phyloP scores from a whole-genome alignment of 2,888 invertebrate genomes.

The Acanthosepion esculentum region DNA sequence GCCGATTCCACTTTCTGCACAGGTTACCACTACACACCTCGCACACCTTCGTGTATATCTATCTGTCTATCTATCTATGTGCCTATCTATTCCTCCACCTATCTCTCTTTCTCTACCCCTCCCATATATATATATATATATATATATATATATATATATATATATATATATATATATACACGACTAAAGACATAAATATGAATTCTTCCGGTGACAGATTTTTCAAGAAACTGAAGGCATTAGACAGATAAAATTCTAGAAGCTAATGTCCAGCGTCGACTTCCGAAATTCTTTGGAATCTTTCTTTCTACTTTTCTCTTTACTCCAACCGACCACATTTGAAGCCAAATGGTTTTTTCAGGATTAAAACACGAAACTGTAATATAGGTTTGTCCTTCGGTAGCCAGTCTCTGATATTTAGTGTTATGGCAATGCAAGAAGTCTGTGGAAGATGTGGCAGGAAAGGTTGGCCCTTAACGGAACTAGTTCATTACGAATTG shows the following conservation, averaged over 20 bases:
- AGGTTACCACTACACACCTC: neutral
- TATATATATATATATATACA: neutral
- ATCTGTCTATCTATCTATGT: neutral
- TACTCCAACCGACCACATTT: neutral
- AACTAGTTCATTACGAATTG: no score
- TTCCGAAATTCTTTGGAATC: neutral
- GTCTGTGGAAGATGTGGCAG: no score
- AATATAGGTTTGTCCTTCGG: no score
- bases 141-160: constrained; percentile 38
- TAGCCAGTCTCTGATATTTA: no score
- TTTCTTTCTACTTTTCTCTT: neutral
- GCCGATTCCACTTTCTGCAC: no score
- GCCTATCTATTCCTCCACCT: no score
- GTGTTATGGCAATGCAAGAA: no score
- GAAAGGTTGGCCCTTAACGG: no score
- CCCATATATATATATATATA: neutral
- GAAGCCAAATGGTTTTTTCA: no score
- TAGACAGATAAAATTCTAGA: neutral
- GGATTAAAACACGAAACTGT: no score
- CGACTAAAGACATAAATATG: neutral
- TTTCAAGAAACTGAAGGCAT: neutral
- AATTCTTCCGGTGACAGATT: neutral
- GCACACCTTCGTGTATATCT: neutral
- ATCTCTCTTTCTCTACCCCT: neutral
- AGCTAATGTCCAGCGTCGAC: neutral